A percentile compares a stretch with the other conserved stretches of the same genome.
Conservation (phyloP, 1,140 invertebrate genomes). For the Luehdorfia chinensis region DNA sequence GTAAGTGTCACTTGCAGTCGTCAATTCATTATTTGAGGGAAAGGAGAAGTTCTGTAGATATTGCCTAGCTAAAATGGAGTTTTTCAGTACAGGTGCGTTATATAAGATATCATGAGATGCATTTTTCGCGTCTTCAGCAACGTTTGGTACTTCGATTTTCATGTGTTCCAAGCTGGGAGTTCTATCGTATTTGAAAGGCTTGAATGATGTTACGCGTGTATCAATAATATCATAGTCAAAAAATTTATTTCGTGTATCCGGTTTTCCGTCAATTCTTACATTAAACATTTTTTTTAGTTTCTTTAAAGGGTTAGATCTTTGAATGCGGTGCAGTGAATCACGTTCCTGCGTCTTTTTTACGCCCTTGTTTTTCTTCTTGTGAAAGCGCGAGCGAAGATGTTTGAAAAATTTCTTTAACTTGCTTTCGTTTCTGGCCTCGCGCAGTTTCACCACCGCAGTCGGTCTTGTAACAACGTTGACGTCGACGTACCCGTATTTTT, state of each 20-base stretch:
- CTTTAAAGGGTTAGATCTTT: constrained; percentile 44
- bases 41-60: too few relatives aligned
- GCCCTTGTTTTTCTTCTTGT: constrained; percentile 19
- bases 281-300: constrained; percentile 40
- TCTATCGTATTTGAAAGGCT: constrained; percentile 24
- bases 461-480: constrained; percentile 34
- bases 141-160: constrained; percentile 38
- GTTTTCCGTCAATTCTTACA: constrained; percentile 15
- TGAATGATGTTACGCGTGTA: constrained; percentile 21
- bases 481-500: constrained; percentile 35
- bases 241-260: constrained; percentile 13
- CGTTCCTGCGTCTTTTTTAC: constrained; percentile 23
- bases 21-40: too few relatives aligned
- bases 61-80: neutral
- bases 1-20: too few relatives aligned
- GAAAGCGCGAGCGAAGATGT: constrained; percentile 25
- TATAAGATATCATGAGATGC: neutral
- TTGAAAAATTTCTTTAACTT: constrained; percentile 33
- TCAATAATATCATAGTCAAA: constrained; percentile 38
- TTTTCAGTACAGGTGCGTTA: neutral
- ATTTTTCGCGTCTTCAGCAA: constrained; percentile 17
- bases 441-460: constrained; percentile 34
- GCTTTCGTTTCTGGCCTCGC: constrained; percentile 26
- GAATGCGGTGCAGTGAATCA: constrained; percentile 20
- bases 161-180: constrained; percentile 30